Base-by-base conservation (phyloP, 2,888 invertebrate species). In the Thymelicus sylvestris region DNA sequence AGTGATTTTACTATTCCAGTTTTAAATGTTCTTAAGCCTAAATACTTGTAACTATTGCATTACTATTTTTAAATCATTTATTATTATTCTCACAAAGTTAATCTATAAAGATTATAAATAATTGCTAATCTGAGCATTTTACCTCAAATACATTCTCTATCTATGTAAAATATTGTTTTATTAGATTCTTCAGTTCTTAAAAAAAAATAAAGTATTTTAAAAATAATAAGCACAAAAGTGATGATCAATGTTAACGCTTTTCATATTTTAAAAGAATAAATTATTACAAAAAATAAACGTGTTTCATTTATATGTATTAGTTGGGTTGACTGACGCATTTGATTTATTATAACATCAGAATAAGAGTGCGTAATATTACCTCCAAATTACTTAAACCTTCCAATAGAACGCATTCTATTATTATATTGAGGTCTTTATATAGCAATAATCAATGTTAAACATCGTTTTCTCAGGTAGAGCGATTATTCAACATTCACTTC, bases 201-300 rank as follows among this genome's bases (percentile, higher is more conserved):
- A 67, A 66, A 39, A 52, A 64, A 65, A 15, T 50, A 52, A 24
- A 64, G 55, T 59, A 63, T 65, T n/a, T 44, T 10, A 70, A 55
- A 55, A 55, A 55, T 55, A 55, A 39, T 67, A 74, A 79, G 86
- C 87, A 87, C 87, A 85, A 85, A 76, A 81, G 79, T 81, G 81
- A 78, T 82, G 74, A 79, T 77, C 76, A 84, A 84, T 84, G 88
- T 90, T 87, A 88, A 83, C 72, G 89, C 90, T 90, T 88, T 83
- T 87, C 85, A 87, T 89, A 90, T 88, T 90, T 87, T 87, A 87
- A 87, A 83, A 79, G 80, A 86, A 80, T 67, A 70, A 72, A 72
- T 61, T 47, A 67, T 55, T 66, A 63, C 55, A 64, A 68, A 68
- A 39, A 67, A 52, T n/a, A 41, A 41, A 8, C 7, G 8, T 41